phyloP scores from a whole-genome alignment of 2,888 invertebrate species.

The Campopleginae sp. region DNA sequence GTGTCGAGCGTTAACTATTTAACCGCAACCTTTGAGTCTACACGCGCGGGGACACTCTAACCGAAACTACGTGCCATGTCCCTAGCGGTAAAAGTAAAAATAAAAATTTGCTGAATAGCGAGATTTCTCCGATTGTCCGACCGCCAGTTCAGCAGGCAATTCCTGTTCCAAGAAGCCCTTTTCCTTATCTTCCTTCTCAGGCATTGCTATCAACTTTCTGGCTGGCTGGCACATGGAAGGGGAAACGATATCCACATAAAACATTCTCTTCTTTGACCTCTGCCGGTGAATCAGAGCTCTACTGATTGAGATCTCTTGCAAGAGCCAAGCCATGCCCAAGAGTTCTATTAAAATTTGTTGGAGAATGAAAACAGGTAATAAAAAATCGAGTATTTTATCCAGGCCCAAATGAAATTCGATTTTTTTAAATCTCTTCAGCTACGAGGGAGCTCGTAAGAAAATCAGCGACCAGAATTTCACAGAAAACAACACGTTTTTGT shows the following conservation, averaged over 20 bases:
- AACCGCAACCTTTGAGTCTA: background rate
- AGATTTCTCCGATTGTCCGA: background rate
- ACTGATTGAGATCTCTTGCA: background rate
- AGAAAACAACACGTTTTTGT: no score
- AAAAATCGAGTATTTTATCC: background rate
- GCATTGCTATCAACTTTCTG: background rate
- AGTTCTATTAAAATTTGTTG: no score
- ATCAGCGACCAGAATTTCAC: background rate
- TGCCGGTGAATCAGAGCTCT: constrained; percentile 6
- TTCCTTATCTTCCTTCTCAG: background rate
- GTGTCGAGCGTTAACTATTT: constrained; percentile 3
- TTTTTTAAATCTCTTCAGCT: background rate
- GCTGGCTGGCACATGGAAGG: no score
- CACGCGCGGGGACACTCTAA: background rate
- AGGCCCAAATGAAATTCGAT: background rate
- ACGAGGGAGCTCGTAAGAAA: background rate
- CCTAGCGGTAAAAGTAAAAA: background rate
- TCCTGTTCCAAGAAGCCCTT: background rate
- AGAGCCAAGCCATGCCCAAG: background rate
- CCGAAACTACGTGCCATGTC: background rate
- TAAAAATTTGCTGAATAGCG: background rate
- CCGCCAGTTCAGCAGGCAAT: background rate
- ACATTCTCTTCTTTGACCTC: background rate
- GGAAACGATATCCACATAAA: background rate
- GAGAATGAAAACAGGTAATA: no score